Evolutionary conservation across 2,797 vertebrate genomes (phyloP).

Genomic region (Xyrichtys novacula): DNA sequence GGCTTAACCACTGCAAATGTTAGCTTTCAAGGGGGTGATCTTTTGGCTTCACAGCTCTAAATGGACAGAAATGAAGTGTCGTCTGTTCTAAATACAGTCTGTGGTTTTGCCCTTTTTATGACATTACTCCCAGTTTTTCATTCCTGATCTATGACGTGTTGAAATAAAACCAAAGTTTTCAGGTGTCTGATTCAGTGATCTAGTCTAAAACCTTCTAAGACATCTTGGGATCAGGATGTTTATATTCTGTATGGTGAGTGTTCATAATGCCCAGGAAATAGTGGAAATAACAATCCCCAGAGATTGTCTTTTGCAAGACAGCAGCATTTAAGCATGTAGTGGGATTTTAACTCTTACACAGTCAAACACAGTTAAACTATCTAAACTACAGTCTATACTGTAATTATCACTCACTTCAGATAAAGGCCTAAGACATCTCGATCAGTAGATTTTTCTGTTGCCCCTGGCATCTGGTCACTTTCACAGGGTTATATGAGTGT

Average conservation of each 20-base stretch:
- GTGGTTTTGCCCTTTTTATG: too few relatives aligned
- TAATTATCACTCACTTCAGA: slow-evolving; percentile 3
- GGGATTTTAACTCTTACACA: slow-evolving; percentile 27
- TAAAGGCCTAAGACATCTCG: background rate
- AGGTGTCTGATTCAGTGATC: background rate
- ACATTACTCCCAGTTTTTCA: too few relatives aligned
- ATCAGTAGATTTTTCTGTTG: background rate
- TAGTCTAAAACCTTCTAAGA: slow-evolving; percentile 3
- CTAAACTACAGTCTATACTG: background rate
- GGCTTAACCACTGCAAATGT: too few relatives aligned
- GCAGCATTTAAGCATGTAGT: slow-evolving; percentile 46
- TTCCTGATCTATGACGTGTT: background rate
- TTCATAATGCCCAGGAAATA: slow-evolving; percentile 40
- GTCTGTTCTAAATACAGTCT: too few relatives aligned
- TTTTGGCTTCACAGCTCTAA: too few relatives aligned
- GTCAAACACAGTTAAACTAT: slow-evolving; percentile 15
- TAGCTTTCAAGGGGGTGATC: too few relatives aligned
- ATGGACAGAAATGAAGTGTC: too few relatives aligned
- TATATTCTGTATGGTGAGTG: slow-evolving; percentile 13
- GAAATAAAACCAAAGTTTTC: background rate
- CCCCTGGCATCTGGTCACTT: background rate
- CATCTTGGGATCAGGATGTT: slow-evolving; percentile 1
- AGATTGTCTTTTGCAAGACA: slow-evolving; percentile 64
- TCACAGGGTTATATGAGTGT: background rate
- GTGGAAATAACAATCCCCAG: slow-evolving; percentile 43